These are phyloP conservation scores for Megaceryle alcyon DNA, from an alignment of 2,797 vertebrate species.

Conservation along the genomic window DNA sequence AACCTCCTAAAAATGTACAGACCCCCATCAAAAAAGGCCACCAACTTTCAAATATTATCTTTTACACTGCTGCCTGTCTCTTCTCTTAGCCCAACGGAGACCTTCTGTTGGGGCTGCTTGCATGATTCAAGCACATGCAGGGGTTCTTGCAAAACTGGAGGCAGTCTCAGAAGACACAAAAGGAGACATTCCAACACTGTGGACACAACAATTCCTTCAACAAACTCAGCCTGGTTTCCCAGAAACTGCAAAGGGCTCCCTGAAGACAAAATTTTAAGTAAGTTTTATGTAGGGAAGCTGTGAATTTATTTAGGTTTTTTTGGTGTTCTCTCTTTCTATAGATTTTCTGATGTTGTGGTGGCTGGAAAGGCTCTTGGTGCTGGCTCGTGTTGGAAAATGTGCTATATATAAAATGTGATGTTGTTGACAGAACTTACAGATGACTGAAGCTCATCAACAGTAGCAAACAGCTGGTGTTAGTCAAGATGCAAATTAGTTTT, in stretches of 20 bases:
- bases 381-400: neutral
- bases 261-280: neutral
- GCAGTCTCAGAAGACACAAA: neutral
- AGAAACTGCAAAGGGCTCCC: neutral
- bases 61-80: neutral
- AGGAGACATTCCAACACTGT: neutral
- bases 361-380: neutral
- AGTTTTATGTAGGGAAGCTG: neutral
- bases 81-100: neutral
- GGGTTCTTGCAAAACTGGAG: neutral
- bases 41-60: neutral
- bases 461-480: slow-evolving; percentile 67
- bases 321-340: neutral
- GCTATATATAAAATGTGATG: neutral
- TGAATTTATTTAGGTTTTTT: neutral
- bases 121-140: neutral
- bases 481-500: slow-evolving; percentile 53
- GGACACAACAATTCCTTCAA: neutral
- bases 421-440: slow-evolving; percentile 46
- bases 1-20: neutral
- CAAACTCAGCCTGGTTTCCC: neutral
- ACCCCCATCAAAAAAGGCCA: neutral
- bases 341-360: neutral
- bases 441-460: slow-evolving; percentile 47
- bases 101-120: neutral